phyloP scores from a whole-genome alignment of 2,888 invertebrate species.

The Trichopria drosophilae region DNA sequence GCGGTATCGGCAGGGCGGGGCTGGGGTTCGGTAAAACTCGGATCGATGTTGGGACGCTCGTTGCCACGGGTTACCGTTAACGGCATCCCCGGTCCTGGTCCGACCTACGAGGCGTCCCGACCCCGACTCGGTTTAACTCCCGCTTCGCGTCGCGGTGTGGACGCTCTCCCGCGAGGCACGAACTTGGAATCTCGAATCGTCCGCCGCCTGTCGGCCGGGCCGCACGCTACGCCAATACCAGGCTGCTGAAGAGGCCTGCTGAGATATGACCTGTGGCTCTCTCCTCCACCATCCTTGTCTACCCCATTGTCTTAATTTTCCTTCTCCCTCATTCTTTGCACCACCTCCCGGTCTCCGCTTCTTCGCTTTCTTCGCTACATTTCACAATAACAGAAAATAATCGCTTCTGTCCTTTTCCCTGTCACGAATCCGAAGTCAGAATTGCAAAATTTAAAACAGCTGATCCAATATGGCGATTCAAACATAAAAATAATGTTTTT shows the following conservation, averaged over 20 bases:
- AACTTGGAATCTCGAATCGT: constrained; percentile 29
- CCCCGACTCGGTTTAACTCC: constrained; percentile 31
- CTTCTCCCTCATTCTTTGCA: constrained; percentile 5
- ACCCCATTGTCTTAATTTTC: neutral
- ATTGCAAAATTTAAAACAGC: too few relatives aligned
- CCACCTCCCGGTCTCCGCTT: neutral
- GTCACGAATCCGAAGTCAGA: too few relatives aligned
- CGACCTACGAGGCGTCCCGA: constrained; percentile 41
- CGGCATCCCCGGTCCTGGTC: constrained; percentile 52
- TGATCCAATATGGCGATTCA: too few relatives aligned
- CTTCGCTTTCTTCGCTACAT: neutral
- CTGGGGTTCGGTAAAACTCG: constrained; percentile 56
- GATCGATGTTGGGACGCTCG: constrained; percentile 58
- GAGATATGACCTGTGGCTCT: constrained; percentile 5
- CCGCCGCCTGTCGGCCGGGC: neutral
- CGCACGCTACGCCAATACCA: constrained; percentile 6
- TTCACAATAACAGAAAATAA: too few relatives aligned
- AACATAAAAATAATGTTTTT: too few relatives aligned
- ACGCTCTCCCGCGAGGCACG: constrained; percentile 29
- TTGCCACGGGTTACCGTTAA: constrained; percentile 59
- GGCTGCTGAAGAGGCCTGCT: neutral
- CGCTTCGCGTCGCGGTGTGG: constrained; percentile 18
- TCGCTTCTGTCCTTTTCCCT: too few relatives aligned
- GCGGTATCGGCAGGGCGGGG: constrained; percentile 52
- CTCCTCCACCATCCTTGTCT: neutral